Evolutionary conservation across 92 coral and sea anemone genomes (phyloP).

Genomic region (Virgularia gustaviana): DNA sequence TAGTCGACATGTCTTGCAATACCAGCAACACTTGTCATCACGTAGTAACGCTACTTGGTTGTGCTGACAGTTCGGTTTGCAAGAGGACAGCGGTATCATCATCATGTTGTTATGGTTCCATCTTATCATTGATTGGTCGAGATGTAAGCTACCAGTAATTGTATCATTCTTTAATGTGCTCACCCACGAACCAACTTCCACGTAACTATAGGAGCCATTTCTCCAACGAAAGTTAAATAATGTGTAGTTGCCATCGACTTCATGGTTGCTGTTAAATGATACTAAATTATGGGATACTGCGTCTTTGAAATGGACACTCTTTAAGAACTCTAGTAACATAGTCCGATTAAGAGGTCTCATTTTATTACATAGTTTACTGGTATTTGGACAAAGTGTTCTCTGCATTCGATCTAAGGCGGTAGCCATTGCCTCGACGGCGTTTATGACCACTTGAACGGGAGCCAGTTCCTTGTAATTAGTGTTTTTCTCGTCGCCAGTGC

Average conservation of each 20-base stretch:
- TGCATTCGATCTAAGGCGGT: slow-evolving; percentile 40
- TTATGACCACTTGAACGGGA: slow-evolving; percentile 49
- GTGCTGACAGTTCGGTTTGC: slow-evolving; percentile 32
- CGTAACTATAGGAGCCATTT: slow-evolving; percentile 32
- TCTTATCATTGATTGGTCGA: slow-evolving; percentile 28
- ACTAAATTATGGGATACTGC: slow-evolving; percentile 47
- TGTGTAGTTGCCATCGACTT: slow-evolving; percentile 57
- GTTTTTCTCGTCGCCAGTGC: slow-evolving; percentile 46
- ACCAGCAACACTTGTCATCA: slow-evolving; percentile 52
- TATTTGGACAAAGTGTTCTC: slow-evolving; percentile 30
- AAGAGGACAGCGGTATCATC: slow-evolving; percentile 44
- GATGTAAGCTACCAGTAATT: slow-evolving; percentile 20
- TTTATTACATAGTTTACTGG: slow-evolving; percentile 30
- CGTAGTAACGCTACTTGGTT: slow-evolving; percentile 45
- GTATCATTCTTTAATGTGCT: slow-evolving; percentile 33
- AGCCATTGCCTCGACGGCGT: slow-evolving; percentile 54
- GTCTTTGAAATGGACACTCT: slow-evolving; percentile 46
- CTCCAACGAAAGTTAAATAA: slow-evolving; percentile 44
- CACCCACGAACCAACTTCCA: slow-evolving; percentile 50
- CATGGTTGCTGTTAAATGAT: slow-evolving; percentile 47
- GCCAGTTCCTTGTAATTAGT: slow-evolving; percentile 40
- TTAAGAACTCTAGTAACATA: slow-evolving; percentile 30
- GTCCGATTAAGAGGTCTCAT: slow-evolving; percentile 38
- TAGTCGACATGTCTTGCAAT: slow-evolving; percentile 35
- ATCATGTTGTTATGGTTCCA: slow-evolving; percentile 23